Evolutionary conservation across 1,140 invertebrate genomes (phyloP).

Genomic region (Temnothorax curvispinosus): DNA sequence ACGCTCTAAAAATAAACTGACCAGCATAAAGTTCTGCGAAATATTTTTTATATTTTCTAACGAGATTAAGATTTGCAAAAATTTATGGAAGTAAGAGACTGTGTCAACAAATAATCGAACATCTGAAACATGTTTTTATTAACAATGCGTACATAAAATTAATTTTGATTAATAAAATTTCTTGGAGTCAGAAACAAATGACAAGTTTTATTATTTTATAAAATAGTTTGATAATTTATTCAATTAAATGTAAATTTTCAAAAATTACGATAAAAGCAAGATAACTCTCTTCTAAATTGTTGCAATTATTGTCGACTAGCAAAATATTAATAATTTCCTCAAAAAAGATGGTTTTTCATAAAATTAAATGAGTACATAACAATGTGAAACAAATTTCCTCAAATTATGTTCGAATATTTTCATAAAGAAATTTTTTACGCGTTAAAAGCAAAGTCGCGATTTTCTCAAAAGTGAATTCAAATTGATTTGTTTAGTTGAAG

Average conservation of each 20-base stretch:
- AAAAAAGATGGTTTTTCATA: background rate
- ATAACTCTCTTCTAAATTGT: background rate
- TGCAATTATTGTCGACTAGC: background rate
- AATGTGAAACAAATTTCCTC: background rate
- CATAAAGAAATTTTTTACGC: background rate
- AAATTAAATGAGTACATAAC: background rate
- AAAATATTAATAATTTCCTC: background rate
- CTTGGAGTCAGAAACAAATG: background rate
- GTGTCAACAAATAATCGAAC: background rate
- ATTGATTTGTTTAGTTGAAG: background rate
- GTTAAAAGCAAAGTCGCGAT: background rate
- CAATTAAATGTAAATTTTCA: background rate
- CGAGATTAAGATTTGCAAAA: background rate
- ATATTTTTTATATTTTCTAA: background rate
- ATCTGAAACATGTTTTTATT: background rate
- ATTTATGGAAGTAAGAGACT: background rate
- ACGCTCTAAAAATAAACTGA: background rate
- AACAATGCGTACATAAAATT: background rate
- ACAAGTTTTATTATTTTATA: background rate
- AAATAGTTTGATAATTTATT: slow-evolving; percentile 11
- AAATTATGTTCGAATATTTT: background rate
- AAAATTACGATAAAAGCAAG: background rate
- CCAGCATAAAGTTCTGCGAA: background rate
- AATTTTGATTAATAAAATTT: background rate
- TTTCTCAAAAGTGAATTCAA: background rate